Evolutionary conservation across 1,140 invertebrate species (phyloP), one percentile per base, ranked within the genome.

Genomic region (Monochamus saltuarius): DNA sequence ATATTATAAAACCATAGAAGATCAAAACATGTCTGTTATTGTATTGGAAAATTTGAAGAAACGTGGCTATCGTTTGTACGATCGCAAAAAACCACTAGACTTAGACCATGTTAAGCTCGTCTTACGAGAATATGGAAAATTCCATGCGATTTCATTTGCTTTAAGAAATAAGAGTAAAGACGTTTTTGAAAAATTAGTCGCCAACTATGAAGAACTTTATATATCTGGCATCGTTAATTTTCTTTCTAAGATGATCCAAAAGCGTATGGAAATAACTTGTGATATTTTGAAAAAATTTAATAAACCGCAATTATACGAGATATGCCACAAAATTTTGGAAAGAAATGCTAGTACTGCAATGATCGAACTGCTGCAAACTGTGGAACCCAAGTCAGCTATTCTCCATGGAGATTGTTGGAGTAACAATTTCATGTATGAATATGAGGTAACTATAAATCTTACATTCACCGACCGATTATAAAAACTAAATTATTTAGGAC

Each of bases 11-110:
- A 72, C 62, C 16, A 29, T 35, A 3, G 61, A 34, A 7, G 73
- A 78, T 49, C 68, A 75, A 34, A 62, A 69, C 3, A 62, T 80
- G 49, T 79, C 82, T 70, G 69, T 79, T 16, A 75, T 83, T 7
- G 66, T 84, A 19, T 67, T 85, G 54, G 79, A 84, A 68, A 83
- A 86, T 71, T 63, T 86, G 9, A 68, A 73, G 45, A 36, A 59
- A 2, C 35, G 59, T 7, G 77, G 78, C 0, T 85, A 75, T 63
- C 38, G 47, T 6, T 70, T 84, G 59, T 68, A 75, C 35, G 73
- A 83, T 63, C 75, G 81, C 39, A 72, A 77, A 8, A 59, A 68
- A 8, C 66, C 77, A 6, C 59, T 84, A 3, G 70, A 77, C 9
- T 56, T 74, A 7, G 72, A 78, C 0, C 79, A 82, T 61, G 68